These are phyloP conservation scores for Nannobrachium achirus DNA, from an alignment of 2,113 vertebrate genomes.

Conservation along the genomic window DNA sequence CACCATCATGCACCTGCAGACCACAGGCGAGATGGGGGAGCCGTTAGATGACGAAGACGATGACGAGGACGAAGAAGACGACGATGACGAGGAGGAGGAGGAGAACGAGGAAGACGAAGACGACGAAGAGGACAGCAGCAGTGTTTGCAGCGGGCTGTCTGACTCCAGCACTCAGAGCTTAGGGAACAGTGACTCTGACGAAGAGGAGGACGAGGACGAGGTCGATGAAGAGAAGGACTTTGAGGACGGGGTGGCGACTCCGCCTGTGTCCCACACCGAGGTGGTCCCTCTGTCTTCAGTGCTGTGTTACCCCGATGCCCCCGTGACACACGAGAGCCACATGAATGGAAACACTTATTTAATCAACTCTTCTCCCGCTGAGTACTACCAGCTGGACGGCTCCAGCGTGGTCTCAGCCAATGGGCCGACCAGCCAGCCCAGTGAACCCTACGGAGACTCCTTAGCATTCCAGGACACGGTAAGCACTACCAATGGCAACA, in stretches of 20 bases:
- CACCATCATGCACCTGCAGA: constrained; percentile 87
- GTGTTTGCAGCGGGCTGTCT: constrained; percentile 93
- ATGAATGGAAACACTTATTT: constrained; percentile 88
- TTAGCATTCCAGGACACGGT: constrained; percentile 85
- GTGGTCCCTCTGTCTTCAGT: constrained; percentile 88
- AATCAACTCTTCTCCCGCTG: constrained; percentile 85
- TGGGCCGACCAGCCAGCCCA: constrained; percentile 76
- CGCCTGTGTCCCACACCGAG: constrained; percentile 73
- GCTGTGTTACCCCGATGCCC: constrained; percentile 88
- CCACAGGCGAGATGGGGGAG: constrained; percentile 87
- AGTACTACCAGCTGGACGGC: constrained; percentile 94
- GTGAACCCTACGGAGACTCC: constrained; percentile 76
- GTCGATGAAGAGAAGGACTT: constrained; percentile 84
- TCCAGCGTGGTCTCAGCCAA: constrained; percentile 74
- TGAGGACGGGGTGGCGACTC: constrained; percentile 75
- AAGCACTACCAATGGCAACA: constrained; percentile 79
- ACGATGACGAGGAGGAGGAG: constrained; percentile 83
- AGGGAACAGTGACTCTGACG: constrained; percentile 93
- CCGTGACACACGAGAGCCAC: constrained; percentile 85
- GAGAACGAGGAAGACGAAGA: constrained; percentile 77
- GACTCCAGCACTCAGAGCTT: constrained; percentile 97
- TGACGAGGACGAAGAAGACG: constrained; percentile 78
- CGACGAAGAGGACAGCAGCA: constrained; percentile 93
- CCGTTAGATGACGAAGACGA: constrained; percentile 90
- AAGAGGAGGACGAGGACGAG: constrained; percentile 88